Conservation (phyloP, 2,797 vertebrate genomes). For the Sebastes jordani region DNA sequence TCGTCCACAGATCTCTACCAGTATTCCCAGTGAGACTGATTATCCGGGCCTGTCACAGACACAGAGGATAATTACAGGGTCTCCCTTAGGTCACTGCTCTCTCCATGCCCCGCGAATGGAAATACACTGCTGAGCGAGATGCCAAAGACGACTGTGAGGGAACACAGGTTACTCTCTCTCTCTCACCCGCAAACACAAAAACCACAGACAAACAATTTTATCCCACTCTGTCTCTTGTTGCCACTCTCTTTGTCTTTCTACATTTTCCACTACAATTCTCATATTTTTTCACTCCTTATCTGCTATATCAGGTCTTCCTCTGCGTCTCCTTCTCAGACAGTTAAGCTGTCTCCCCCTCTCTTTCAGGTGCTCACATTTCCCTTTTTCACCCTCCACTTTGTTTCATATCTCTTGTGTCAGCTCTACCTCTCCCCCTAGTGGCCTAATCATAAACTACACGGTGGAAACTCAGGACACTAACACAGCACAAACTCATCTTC, state of each 20-base stretch:
- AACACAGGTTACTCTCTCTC: slow-evolving; percentile 55
- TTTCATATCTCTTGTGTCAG: slow-evolving; percentile 30
- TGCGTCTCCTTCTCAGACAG: slow-evolving; percentile 18
- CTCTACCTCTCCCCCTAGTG: slow-evolving; percentile 73
- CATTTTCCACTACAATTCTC: slow-evolving; percentile 2
- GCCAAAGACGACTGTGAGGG: slow-evolving; percentile 49
- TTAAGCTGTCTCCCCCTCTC: slow-evolving; percentile 12
- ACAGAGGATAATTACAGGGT: slow-evolving; percentile 94
- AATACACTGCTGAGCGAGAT: slow-evolving; percentile 60
- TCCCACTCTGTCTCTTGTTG: slow-evolving; percentile 2
- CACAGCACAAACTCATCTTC: slow-evolving; percentile 23
- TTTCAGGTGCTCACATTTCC: slow-evolving; percentile 29
- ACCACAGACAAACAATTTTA: slow-evolving; percentile 14
- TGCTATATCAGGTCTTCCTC: slow-evolving; percentile 12
- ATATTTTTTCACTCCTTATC: slow-evolving; percentile 7
- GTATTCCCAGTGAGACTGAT: slow-evolving; percentile 99
- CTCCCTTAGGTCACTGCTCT: slow-evolving; percentile 86
- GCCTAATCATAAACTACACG: slow-evolving; percentile 16
- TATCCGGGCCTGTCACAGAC: slow-evolving; percentile 97
- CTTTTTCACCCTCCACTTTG: slow-evolving; percentile 1
- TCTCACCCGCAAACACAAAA: not conserved
- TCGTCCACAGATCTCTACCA: slow-evolving; percentile 75
- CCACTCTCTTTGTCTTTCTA: not conserved
- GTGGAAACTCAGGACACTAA: not conserved
- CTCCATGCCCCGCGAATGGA: slow-evolving; percentile 66